A percentile compares a stretch with the other conserved stretches of the same genome.
These are phyloP conservation scores for Lophura swinhoii DNA, from an alignment of 2,797 vertebrate species.

Conservation along the genomic window DNA sequence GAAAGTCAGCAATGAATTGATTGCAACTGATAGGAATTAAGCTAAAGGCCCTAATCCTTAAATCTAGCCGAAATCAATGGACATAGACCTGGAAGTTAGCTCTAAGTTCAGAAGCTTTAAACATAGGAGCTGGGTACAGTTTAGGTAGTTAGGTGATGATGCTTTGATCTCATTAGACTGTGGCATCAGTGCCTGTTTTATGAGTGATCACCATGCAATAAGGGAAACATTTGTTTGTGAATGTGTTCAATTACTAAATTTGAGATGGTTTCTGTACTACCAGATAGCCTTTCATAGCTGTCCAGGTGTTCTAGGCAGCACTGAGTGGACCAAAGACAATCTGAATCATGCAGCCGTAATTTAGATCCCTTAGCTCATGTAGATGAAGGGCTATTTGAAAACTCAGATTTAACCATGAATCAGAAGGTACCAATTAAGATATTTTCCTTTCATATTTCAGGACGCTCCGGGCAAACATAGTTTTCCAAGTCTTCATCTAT, in stretches of 20 bases:
- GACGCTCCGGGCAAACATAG: not conserved
- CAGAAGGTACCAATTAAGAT: not conserved
- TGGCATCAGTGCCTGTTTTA: not conserved
- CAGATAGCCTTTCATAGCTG: not conserved
- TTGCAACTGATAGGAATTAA: not conserved
- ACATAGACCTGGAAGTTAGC: not conserved
- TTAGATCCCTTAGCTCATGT: not conserved
- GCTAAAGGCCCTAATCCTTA: not conserved
- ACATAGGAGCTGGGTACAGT: not conserved
- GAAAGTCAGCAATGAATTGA: not conserved
- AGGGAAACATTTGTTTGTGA: not conserved
- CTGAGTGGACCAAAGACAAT: not conserved
- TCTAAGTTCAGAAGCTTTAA: not conserved
- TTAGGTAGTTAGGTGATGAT: not conserved
- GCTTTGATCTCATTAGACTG: not conserved
- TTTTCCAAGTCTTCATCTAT: not conserved
- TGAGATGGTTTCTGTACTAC: not conserved
- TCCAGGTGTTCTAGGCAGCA: not conserved
- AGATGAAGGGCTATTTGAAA: not conserved
- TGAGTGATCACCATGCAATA: not conserved
- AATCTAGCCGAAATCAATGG: not conserved
- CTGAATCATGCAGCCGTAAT: not conserved
- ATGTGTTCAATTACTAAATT: not conserved
- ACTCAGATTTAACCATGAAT: not conserved
- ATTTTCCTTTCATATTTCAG: not conserved